Evolutionary conservation across 2,113 vertebrate species (phyloP).

Genomic region (Procapra przewalskii): DNA sequence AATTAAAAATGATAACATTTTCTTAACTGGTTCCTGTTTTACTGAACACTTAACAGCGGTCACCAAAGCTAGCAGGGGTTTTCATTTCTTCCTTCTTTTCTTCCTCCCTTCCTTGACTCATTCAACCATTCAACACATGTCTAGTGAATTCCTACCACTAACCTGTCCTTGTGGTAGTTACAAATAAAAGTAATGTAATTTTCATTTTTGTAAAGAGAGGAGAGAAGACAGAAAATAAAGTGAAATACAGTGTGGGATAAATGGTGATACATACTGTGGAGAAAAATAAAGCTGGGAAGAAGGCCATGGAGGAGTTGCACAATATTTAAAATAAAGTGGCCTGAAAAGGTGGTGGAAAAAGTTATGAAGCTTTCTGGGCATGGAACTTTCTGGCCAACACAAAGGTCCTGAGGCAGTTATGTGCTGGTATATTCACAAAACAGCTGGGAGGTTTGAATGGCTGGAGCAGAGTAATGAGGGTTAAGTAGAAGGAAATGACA

Average conservation of each 20-base stretch:
- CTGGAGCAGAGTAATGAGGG: neutral
- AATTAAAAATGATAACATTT: conserved; percentile 17
- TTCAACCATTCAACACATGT: neutral
- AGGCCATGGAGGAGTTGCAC: neutral
- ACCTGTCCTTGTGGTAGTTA: neutral
- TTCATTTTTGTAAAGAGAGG: neutral
- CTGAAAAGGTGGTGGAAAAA: neutral
- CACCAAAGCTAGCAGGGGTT: neutral
- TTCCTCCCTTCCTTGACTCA: neutral
- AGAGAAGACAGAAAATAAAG: neutral
- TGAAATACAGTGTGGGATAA: neutral
- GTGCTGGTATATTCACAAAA: too few relatives aligned
- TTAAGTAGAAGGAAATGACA: neutral
- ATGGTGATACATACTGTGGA: neutral
- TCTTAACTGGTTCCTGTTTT: neutral
- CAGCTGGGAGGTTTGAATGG: neutral
- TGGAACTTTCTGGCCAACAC: neutral
- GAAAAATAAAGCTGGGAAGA: neutral
- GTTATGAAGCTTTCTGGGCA: neutral
- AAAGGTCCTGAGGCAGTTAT: neutral
- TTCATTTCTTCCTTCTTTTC: neutral
- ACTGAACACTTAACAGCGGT: neutral
- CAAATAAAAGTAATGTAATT: neutral
- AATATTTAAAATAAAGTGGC: neutral
- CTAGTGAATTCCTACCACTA: neutral